Base-by-base conservation (phyloP, 2,113 vertebrate genomes). In the Tachysurus vachellii region DNA sequence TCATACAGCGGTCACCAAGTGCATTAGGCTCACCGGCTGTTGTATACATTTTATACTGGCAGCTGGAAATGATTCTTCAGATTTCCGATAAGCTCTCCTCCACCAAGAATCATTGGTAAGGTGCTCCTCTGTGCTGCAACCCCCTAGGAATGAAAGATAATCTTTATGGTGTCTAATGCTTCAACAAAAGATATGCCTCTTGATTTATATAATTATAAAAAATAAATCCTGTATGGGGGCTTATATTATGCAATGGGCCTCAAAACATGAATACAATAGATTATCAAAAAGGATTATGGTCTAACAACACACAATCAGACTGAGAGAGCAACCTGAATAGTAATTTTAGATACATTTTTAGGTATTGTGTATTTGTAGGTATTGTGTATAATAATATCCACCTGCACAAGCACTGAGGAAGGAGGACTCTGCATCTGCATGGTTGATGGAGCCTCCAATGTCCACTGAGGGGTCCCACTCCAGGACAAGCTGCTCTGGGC, bases 381-480 rank as follows among this genome's bases (percentile, higher is more conserved):
- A 61, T 42, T 21, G 16, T 36, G 26, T 17, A 19, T 50, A 57
- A 28, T 28, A 79, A 68, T 61, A 80, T 71, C 17, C 73, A 96
- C 95, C 94, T 16, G 92, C 83, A 84, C 84, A 42, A 75, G 90
- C 80, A 0, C 92, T 95, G 90, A 93, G 95, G 82, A 94, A 95
- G 0, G 93, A 95, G 0, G 94, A 95, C 87, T 95, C 94, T 0
- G 93, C 89, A 1, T 95, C 93, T 5, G 94, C 92, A 5, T 88
- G 87, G n/a, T 95, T 95, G 0, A 95, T 86, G 0, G 96, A 94
- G 4, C 92, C 94, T 1, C 97, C 97, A 7, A 97, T 93, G 36
- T 97, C 97, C 4, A 96, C 97, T 0, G 96, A 96, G 1, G 96
- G 96, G 85, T 97, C 97, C 97, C 97, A 97, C 90, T 97, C 97